A percentile compares a stretch with the other conserved stretches of the same genome.
These are phyloP conservation scores for Herpailurus yagouaroundi DNA, from an alignment of 2,113 vertebrate genomes.

Conservation along the genomic window DNA sequence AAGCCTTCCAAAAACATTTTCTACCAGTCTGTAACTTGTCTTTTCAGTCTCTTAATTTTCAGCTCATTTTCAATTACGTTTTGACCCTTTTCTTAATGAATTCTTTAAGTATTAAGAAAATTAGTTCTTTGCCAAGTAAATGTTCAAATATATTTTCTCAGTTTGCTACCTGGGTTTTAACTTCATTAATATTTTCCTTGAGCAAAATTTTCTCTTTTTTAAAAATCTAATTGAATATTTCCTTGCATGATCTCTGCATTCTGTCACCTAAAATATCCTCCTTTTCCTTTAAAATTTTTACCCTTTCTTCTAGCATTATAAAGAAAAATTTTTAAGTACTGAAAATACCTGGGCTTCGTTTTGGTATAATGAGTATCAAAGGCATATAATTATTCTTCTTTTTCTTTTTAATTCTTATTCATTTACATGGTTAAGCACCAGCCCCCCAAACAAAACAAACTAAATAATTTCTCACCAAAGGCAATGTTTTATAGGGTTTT, in stretches of 20 bases:
- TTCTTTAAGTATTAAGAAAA: not conserved
- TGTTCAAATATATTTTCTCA: not conserved
- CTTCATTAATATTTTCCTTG: not conserved
- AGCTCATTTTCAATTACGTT: not conserved
- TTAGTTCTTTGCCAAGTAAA: not conserved
- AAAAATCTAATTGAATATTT: not conserved
- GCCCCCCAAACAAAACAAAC: not conserved
- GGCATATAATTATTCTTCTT: not conserved
- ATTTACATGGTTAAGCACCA: not conserved
- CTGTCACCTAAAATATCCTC: not conserved
- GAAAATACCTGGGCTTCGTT: not conserved
- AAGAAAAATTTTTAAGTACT: not conserved
- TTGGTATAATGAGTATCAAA: not conserved
- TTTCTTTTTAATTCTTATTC: not conserved
- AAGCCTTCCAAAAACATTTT: not conserved
- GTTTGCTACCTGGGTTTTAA: not conserved
- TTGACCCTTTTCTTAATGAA: not conserved
- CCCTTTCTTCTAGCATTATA: not conserved
- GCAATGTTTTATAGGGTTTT: not conserved
- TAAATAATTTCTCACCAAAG: not conserved
- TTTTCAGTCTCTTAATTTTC: not conserved
- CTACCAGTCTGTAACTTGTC: not conserved
- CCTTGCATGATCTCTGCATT: not conserved
- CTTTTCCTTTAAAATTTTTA: not conserved
- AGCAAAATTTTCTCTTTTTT: not conserved